phyloP scores from a whole-genome alignment of 2,113 vertebrate genomes.

The Lagopus muta region DNA sequence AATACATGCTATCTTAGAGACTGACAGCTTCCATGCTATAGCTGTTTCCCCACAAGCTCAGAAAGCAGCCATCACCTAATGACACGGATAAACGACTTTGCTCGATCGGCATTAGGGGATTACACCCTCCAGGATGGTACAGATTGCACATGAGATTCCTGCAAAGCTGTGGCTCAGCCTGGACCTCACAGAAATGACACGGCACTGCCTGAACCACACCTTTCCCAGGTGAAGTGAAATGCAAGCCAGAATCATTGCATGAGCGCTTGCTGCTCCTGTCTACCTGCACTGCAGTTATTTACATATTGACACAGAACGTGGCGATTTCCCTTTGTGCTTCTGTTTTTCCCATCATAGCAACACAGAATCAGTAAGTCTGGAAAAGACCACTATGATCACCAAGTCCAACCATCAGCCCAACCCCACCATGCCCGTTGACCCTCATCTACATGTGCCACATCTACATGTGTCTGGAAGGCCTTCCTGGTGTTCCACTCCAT shows the following conservation, averaged over 20 bases:
- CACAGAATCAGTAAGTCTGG: too few species aligned
- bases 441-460: too few species aligned
- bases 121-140: background rate
- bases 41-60: background rate
- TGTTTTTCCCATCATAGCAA: fast-evolving
- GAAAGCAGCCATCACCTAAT: slow-evolving; percentile 34
- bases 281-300: background rate
- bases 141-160: background rate
- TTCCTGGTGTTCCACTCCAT: too few species aligned
- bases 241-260: background rate
- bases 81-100: slow-evolving; percentile 36
- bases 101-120: slow-evolving; percentile 17
- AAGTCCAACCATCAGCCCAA: too few species aligned
- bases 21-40: background rate
- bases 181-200: background rate
- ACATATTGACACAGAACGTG: fast-evolving
- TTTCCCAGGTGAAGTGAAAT: background rate
- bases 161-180: background rate
- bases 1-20: background rate
- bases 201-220: fast-evolving
- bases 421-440: too few species aligned
- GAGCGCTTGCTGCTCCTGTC: background rate
- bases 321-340: background rate
- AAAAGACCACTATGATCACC: too few species aligned
- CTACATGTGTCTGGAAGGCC: too few species aligned